Evolutionary conservation across 2,113 vertebrate genomes (phyloP).

Genomic region (Callipepla californica): DNA sequence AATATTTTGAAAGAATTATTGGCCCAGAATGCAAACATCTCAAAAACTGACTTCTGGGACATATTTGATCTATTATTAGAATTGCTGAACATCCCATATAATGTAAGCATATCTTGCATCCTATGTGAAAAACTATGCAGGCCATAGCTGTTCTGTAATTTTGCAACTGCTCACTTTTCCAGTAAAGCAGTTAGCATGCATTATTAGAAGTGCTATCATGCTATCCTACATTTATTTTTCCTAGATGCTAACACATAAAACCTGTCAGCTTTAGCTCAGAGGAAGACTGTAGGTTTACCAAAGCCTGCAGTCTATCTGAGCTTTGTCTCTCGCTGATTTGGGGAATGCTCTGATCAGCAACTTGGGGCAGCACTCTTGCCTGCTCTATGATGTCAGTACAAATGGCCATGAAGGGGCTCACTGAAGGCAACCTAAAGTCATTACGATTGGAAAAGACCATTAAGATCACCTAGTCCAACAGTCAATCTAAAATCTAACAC

Average conservation of each 20-base stretch:
- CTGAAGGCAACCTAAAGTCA: neutral
- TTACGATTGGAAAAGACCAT: too few relatives aligned
- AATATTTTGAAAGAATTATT: constrained; percentile 17
- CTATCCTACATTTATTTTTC: neutral
- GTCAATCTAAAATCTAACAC: neutral
- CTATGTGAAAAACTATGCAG: neutral
- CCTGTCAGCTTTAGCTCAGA: neutral
- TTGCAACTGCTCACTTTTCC: neutral
- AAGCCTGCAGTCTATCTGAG: neutral
- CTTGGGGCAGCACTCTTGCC: neutral
- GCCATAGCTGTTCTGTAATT: neutral
- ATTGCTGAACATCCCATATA: neutral
- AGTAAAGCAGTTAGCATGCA: neutral
- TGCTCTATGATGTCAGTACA: neutral
- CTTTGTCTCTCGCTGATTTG: neutral
- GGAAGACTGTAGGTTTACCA: neutral
- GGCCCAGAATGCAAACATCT: neutral
- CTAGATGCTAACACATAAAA: neutral
- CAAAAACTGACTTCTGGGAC: constrained; percentile 13
- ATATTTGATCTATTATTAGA: neutral
- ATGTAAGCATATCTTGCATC: neutral
- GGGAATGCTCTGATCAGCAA: neutral
- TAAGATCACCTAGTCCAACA: too few relatives aligned
- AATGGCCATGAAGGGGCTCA: neutral
- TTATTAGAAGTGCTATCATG: neutral